These are phyloP conservation scores for Leucopternis melanops DNA, from an alignment of 2,113 vertebrate species.

Conservation along the genomic window DNA sequence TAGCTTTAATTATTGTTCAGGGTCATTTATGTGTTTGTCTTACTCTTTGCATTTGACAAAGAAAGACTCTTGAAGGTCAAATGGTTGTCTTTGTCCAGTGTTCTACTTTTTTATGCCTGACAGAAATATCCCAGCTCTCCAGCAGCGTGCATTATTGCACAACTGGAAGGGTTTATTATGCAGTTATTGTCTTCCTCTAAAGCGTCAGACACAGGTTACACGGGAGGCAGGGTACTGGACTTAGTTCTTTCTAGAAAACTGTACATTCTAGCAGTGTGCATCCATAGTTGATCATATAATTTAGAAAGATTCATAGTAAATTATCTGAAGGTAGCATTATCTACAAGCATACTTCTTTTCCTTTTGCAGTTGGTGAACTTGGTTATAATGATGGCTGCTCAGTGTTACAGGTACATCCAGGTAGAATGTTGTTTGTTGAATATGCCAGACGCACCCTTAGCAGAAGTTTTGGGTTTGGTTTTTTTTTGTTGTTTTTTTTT, in stretches of 20 bases:
- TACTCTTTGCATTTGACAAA: slow-evolving; percentile 55
- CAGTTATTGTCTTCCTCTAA: slow-evolving; percentile 50
- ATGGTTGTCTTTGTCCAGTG: slow-evolving; percentile 66
- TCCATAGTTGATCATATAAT: slow-evolving; percentile 46
- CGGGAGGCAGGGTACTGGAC: slow-evolving; percentile 50
- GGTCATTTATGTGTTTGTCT: slow-evolving; percentile 43
- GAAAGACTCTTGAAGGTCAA: slow-evolving; percentile 67
- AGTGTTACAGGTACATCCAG: slow-evolving; percentile 33
- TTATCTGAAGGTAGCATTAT: slow-evolving; percentile 51
- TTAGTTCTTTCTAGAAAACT: slow-evolving; percentile 13
- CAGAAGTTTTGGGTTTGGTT: not conserved
- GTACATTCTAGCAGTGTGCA: slow-evolving; percentile 46
- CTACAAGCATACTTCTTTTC: not conserved
- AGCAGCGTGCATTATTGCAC: slow-evolving; percentile 54
- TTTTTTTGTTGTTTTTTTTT: not conserved
- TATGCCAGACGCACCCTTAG: not conserved
- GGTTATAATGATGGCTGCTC: slow-evolving; percentile 11
- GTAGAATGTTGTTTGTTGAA: slow-evolving; percentile 19
- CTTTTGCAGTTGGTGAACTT: slow-evolving; percentile 57
- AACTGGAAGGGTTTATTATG: slow-evolving; percentile 58
- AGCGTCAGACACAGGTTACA: slow-evolving; percentile 28
- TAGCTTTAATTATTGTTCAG: slow-evolving; percentile 66
- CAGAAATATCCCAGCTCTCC: slow-evolving; percentile 44
- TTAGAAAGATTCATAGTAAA: not conserved
- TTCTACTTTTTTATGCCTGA: slow-evolving; percentile 59